These are phyloP conservation scores for Propithecus coquereli DNA, from an alignment of 2,113 vertebrate species.

Conservation along the genomic window DNA sequence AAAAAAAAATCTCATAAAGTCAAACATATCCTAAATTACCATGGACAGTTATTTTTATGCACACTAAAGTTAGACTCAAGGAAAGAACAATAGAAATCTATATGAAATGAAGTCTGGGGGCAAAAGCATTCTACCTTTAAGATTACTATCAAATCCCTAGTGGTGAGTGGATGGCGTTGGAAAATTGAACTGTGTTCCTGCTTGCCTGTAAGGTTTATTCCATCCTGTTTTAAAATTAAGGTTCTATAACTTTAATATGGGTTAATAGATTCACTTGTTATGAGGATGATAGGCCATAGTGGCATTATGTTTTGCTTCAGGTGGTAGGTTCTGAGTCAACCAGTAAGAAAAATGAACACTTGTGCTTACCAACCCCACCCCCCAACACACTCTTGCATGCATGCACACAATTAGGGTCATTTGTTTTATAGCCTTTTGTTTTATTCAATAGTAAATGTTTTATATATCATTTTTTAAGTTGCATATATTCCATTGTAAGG, in stretches of 20 bases:
- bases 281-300: background rate
- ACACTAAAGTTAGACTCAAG: background rate
- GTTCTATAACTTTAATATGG: constrained; percentile 13
- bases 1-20: constrained; percentile 18
- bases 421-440: constrained; percentile 10
- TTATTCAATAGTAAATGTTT: constrained; percentile 18
- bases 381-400: background rate
- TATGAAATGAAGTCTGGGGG: background rate
- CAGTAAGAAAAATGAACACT: background rate
- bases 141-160: constrained; percentile 21
- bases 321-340: background rate
- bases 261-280: constrained; percentile 12
- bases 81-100: constrained; percentile 1
- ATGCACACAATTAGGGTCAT: background rate
- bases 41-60: background rate
- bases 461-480: background rate
- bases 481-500: background rate
- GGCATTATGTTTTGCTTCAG: background rate
- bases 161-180: background rate
- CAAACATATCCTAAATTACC: background rate
- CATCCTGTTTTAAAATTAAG: constrained; percentile 24
- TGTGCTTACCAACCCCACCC: background rate
- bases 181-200: background rate
- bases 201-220: background rate
- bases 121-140: background rate